Conservation (phyloP, 2,797 vertebrate genomes). For the Mormyrus hasselquistii region DNA sequence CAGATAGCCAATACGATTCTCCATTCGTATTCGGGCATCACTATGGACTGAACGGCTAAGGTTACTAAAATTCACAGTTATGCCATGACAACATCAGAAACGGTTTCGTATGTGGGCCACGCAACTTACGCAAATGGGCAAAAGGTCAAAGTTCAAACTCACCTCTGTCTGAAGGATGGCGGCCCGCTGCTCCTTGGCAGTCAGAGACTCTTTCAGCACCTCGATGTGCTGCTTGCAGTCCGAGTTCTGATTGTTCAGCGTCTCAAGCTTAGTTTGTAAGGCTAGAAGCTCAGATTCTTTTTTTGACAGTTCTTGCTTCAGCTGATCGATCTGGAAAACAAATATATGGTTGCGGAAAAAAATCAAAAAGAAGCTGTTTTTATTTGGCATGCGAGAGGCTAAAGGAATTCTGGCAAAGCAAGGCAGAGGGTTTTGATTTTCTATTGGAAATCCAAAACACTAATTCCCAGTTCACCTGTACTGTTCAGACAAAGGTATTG, state of each 20-base stretch:
- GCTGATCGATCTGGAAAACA: constrained; percentile 81
- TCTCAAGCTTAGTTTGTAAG: constrained; percentile 98
- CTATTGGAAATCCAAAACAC: neutral
- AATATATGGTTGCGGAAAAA: neutral
- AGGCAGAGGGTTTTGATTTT: neutral
- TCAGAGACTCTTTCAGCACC: constrained; percentile 99
- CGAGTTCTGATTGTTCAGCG: constrained; percentile 98
- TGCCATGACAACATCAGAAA: neutral
- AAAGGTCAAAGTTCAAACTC: constrained; percentile 27
- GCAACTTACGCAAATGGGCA: neutral
- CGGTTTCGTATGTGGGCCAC: neutral
- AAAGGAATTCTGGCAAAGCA: neutral
- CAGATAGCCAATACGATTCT: constrained; percentile 17
- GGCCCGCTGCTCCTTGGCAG: constrained; percentile 99
- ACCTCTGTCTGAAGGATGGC: constrained; percentile 99
- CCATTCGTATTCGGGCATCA: constrained; percentile 18
- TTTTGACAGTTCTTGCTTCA: constrained; percentile 97
- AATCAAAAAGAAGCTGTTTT: neutral
- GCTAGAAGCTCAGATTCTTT: constrained; percentile 98
- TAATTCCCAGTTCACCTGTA: neutral
- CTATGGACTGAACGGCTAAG: neutral
- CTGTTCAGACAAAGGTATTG: neutral
- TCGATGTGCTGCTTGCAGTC: constrained; percentile 99
- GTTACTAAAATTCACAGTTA: neutral
- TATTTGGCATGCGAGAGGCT: neutral